phyloP scores from a whole-genome alignment of 2,888 invertebrate species.

The Axea sp. region DNA sequence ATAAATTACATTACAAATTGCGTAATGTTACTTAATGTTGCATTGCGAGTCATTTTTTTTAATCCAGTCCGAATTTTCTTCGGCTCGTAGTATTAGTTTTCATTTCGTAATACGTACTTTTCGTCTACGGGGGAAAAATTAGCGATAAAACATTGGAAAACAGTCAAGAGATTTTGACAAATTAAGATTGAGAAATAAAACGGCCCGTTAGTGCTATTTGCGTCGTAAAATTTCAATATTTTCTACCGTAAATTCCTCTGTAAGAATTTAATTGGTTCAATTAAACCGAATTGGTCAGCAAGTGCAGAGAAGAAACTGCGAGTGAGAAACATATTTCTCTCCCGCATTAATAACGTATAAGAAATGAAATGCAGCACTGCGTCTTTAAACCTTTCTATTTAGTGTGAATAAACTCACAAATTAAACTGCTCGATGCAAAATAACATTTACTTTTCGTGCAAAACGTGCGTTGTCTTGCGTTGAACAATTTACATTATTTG shows the following conservation, averaged over 20 bases:
- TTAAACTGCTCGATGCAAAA: slow-evolving; percentile 1
- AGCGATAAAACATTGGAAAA: too few species aligned
- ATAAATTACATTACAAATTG: too few species aligned
- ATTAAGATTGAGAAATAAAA: slow-evolving; percentile 2
- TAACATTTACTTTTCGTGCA: too few species aligned
- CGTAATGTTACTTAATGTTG: too few species aligned
- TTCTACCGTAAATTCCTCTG: slow-evolving; percentile 21
- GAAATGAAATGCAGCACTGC: slow-evolving; percentile 42
- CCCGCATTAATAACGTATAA: slow-evolving; percentile 44
- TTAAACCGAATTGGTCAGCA: slow-evolving; percentile 56
- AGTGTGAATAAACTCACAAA: slow-evolving; percentile 1
- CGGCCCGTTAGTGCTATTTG: slow-evolving; percentile 2
- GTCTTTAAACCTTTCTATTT: slow-evolving; percentile 26
- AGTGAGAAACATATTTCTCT: slow-evolving; percentile 47
- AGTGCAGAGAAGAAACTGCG: slow-evolving; percentile 50
- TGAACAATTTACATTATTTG: too few species aligned
- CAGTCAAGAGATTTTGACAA: too few species aligned
- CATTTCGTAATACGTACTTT: too few species aligned
- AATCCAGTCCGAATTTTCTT: too few species aligned
- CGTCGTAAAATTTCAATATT: slow-evolving; percentile 46
- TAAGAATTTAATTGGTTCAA: slow-evolving; percentile 53
- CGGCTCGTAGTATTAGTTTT: too few species aligned
- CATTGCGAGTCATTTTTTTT: too few species aligned
- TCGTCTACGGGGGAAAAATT: too few species aligned
- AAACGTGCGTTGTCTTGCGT: too few species aligned